Evolutionary conservation across 2,113 vertebrate genomes (phyloP), one percentile per base, ranked within the genome.

Genomic region (Corapipo altera): DNA sequence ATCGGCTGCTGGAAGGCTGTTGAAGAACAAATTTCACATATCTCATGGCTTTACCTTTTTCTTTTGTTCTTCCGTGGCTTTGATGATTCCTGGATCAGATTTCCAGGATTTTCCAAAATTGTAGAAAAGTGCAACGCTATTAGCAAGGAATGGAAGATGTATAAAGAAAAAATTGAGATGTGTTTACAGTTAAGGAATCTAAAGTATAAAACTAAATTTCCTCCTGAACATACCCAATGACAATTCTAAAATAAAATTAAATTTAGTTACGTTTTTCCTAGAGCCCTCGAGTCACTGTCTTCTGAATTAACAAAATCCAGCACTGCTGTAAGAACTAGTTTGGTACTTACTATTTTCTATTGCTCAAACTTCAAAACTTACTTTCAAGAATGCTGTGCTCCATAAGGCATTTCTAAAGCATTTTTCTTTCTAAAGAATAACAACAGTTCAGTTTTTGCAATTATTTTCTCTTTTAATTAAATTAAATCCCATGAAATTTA

Each of bases 21-120:
- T 92, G 35, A 93, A 91, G 59, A 80, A 32, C 20, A 73, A 65
- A 12, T 33, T 54, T 3, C 6, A 48, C 5, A 0, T 39, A 85
- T 44, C 17, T 80, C 62, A 23, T 15, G 4, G 39, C 32, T 85
- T 97, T 97, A 99, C 99, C 99, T 99, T 99, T 97, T 99, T 99
- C 98, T 99, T 99, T 97, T 99, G 99, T 94, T 99, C 99, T 98
- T 99, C 99, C 2, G 99, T 99, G 32, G 99, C 99, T 98, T 99
- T 99, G 97, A 99, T 99, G 90, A 99, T 99, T 74, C 99, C 99
- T 5, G 99, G 99, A 96, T 99, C 99, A 41, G 99, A 99, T 93
- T 99, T 99, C 99, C 99, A 99, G 80, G 99, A 99, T 94, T 99
- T 99, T 55, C 99, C 99, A 94, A 99, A 99, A 98, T 99, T 99